Evolutionary conservation across 2,113 vertebrate species (phyloP), one percentile per base, ranked within the genome.

Genomic region (Hiodon tergisus): DNA sequence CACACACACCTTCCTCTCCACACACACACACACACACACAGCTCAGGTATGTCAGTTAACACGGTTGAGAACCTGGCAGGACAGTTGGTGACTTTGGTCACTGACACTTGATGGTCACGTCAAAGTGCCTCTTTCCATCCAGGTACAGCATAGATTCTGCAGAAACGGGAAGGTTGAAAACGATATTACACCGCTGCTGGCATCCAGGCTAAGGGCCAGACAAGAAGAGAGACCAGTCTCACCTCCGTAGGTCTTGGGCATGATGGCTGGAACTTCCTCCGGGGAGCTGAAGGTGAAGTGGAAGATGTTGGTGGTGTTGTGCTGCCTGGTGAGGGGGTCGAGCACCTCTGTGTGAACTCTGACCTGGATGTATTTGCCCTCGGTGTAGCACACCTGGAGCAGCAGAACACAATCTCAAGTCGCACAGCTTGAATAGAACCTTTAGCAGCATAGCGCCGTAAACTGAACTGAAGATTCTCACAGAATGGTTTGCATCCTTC

Each of bases 71-170:
- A 66, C 75, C 74, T 75, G 51, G 50, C 60, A 48, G 71, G 48
- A 63, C 13, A 57, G n/a, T n/a, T n/a, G 31, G 3, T 58, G 74
- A 66, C 3, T 14, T 51, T 17, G 74, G 60, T 88, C 83, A 88
- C 16, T 17, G 48, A 2, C 83, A 83, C 69, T 79, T 81, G 81
- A 91, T 82, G 1, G 88, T 87, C 82, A 94, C 90, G 78, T 88
- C 82, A 6, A 98, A 98, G 87, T 98, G 97, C 77, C 97, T 89
- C 79, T 95, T 95, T 72, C 97, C 96, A 62, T 99, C 96, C 86
- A 99, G 90, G 83, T 96, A 99, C 76, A 98, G 81, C 96, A 98
- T 99, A 70, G 96, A 98, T 84, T 99, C 96, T 99, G 89, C 78
- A 81, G 88, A 3, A 10, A 83, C 5, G 78, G 17, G 53, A 77